Evolutionary conservation across 2,113 vertebrate species (phyloP).

Genomic region (Nothobranchius furzeri): DNA sequence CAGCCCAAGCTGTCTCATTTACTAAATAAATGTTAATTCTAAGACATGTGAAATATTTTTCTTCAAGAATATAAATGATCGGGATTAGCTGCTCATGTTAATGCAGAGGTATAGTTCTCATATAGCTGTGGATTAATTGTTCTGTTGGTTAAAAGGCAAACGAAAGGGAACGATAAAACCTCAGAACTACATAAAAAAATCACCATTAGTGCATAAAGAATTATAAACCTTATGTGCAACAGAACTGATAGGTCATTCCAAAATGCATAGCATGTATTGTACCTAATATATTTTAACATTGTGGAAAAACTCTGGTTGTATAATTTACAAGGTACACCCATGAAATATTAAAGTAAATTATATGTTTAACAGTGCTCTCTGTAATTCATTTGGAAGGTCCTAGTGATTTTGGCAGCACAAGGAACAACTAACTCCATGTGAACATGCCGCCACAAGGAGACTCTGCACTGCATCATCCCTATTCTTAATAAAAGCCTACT

Average conservation of each 20-base stretch:
- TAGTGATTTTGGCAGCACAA: slow-evolving; percentile 24
- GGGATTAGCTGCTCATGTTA: slow-evolving; percentile 37
- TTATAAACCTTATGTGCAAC: slow-evolving; percentile 78
- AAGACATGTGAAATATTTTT: slow-evolving; percentile 16
- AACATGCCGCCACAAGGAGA: slow-evolving; percentile 77
- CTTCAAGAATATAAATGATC: slow-evolving; percentile 24
- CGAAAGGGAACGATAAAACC: slow-evolving; percentile 42
- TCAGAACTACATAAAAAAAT: slow-evolving; percentile 68
- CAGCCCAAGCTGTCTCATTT: neutral
- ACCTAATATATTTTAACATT: slow-evolving; percentile 66
- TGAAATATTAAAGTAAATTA: slow-evolving; percentile 76
- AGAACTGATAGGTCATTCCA: slow-evolving; percentile 75
- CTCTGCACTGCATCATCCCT: slow-evolving; percentile 82
- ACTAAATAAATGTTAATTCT: slow-evolving; percentile 7
- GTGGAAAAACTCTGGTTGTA: slow-evolving; percentile 70
- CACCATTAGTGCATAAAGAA: slow-evolving; percentile 75
- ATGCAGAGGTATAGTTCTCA: slow-evolving; percentile 29
- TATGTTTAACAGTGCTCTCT: slow-evolving; percentile 61
- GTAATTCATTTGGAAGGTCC: slow-evolving; percentile 38
- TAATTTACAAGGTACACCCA: slow-evolving; percentile 78
- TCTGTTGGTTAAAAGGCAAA: slow-evolving; percentile 8
- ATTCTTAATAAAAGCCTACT: slow-evolving; percentile 86
- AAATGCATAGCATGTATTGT: slow-evolving; percentile 70
- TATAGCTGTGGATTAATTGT: slow-evolving; percentile 42
- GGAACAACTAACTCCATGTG: slow-evolving; percentile 62